phyloP scores from a whole-genome alignment of 2,888 invertebrate species.

The Oconnorella tubifera region DNA sequence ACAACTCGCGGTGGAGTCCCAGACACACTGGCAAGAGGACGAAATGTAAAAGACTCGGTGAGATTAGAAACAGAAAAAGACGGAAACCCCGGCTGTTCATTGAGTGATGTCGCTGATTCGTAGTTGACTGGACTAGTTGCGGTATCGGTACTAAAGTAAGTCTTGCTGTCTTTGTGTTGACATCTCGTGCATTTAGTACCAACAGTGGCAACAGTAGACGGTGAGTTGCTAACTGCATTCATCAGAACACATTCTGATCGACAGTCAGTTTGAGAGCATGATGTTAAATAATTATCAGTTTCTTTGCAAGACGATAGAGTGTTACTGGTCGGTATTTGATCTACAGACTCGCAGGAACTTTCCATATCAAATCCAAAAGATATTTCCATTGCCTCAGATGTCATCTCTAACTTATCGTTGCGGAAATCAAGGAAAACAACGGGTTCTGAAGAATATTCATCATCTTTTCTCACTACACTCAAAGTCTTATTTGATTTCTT shows the following conservation, averaged over 20 bases:
- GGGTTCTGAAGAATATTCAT: not conserved
- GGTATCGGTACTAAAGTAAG: not conserved
- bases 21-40: not conserved
- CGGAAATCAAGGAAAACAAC: not conserved
- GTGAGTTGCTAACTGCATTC: too few species aligned
- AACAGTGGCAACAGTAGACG: too few species aligned
- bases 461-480: too few species aligned
- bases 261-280: too few species aligned
- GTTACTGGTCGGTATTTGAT: too few species aligned
- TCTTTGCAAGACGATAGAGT: too few species aligned
- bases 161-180: not conserved
- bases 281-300: too few species aligned
- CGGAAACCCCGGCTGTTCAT: not conserved
- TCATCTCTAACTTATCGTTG: not conserved
- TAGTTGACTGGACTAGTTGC: not conserved
- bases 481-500: too few species aligned
- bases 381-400: not conserved
- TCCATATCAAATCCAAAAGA: slow-evolving; percentile 7
- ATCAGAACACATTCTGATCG: too few species aligned
- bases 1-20: not conserved
- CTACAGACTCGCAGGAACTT: not conserved
- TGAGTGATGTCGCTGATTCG: not conserved
- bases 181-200: not conserved
- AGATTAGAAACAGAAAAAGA: too few species aligned
- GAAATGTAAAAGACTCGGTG: too few species aligned